Evolutionary conservation across 2,113 vertebrate species (phyloP), one percentile per base, ranked within the genome.

Genomic region (Strigops habroptila): DNA sequence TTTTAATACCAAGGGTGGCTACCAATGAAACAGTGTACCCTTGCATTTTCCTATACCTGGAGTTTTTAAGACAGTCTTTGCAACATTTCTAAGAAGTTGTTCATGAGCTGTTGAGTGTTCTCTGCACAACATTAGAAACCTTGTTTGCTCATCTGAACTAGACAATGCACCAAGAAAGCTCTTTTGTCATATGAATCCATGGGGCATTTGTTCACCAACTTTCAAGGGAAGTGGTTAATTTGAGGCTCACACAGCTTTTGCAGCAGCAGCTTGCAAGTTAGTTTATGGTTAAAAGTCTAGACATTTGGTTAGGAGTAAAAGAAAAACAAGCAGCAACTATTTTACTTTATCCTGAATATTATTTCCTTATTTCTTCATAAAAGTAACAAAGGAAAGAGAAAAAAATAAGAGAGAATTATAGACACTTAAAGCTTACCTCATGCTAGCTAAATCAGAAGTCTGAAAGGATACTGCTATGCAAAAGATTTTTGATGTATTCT

Each of bases 41-140:
- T 2, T 46, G 11, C n/a, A 80, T 88, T 69, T 80, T 86, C 21
- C 19, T 6, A 55, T 21, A 52, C 3, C 1, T 14, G 25, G 10
- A 33, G 2, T 37, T 87, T 91, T 84, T 49, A 59, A 28, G n/a
- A 37, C 1, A 7, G 4, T 23, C 5, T 86, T 63, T 51, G 37
- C 21, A 82, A 49, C 2, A 12, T 76, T 82, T 82, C 71, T n/a
- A 44, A 59, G 60, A 60, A 25, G 16, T 48, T 68, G 14, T 48
- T 57, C 6, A 21, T 4, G 6, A 17, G 18, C 11, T 2, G 1
- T 39, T 82, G 33, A 51, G 4, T 15, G 4, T 30, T 8, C 9
- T 68, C 18, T 71, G 12, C 9, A 10, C 5, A 64, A 13, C 5
- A 33, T 52, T 39, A 62, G 22, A 87, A 89, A 28, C 0, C 4